Evolutionary conservation across 1,140 invertebrate species (phyloP), one percentile per base, ranked within the genome.

Genomic region (Mya arenaria): DNA sequence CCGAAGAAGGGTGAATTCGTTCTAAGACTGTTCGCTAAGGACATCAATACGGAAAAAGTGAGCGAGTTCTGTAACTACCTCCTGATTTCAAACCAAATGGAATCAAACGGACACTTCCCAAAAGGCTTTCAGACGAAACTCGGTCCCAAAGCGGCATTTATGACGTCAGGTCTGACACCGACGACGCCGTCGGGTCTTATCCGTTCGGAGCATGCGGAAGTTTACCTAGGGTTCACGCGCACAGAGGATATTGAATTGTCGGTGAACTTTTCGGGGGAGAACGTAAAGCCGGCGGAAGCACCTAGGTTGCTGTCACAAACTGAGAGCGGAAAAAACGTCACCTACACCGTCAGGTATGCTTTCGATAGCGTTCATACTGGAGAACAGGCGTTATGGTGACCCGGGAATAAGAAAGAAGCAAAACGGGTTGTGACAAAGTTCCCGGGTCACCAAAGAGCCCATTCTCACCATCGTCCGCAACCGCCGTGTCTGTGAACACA

Each of bases 51-150:
- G 0, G 60, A 66, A 52, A 80, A 82, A 74, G 39, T 36, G 25
- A 85, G 84, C 28, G 85, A 90, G 56, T 84, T 89, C 52, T 88
- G 86, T 62, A 88, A 90, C 80, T 90, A 90, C 84, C 78, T 89
- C 19, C 58, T 90, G 19, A 78, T 84, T 6, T 90, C 89, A 39
- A 78, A 81, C 1, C 89, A 89, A 77, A 86, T 74, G 28, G 77
- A 82, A 6, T 44, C 75, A 41, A 85, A 82, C 68, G 80, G 69
- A 65, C 44, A 73, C 1, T 90, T 78, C 68, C 89, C 89, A 30
- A 80, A 83, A 77, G 88, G 85, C 13, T 88, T 90, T 66, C 75
- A 85, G 30, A 69, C 84, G 15, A 62, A 80, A n/a, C 68, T 88
- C 32, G 89, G 89, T 0, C 17, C 65, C 10, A 87, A 86, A 58